phyloP scores from a whole-genome alignment of 2,797 vertebrate species.

The Thalassophryne amazonica region DNA sequence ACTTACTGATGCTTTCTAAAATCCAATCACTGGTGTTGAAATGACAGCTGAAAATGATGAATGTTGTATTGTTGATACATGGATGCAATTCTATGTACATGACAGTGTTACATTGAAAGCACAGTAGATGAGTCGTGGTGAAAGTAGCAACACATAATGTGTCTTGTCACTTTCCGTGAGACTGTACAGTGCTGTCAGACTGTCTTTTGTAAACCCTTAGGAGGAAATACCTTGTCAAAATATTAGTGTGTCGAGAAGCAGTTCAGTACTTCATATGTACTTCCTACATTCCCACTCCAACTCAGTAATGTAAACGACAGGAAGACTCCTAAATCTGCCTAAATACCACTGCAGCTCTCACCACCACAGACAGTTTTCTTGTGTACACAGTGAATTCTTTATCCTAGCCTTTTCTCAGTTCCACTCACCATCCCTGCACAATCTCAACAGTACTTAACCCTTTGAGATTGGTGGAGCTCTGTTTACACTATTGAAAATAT shows the following conservation, averaged over 20 bases:
- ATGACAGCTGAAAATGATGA: background rate
- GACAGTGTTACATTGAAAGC: slow-evolving; percentile 1
- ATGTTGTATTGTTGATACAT: slow-evolving; percentile 14
- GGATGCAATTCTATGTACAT: slow-evolving; percentile 17
- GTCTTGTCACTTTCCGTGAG: slow-evolving; percentile 9
- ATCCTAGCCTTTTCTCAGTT: background rate
- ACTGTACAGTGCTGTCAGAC: slow-evolving; percentile 10
- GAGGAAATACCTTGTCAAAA: slow-evolving; percentile 61
- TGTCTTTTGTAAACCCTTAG: slow-evolving; percentile 36
- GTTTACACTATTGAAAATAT: too few species aligned
- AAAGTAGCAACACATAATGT: slow-evolving; percentile 11
- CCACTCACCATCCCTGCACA: background rate
- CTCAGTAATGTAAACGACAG: slow-evolving; percentile 34
- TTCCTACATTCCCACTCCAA: slow-evolving; percentile 9
- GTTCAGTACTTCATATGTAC: slow-evolving; percentile 9
- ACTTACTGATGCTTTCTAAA: slow-evolving; percentile 5
- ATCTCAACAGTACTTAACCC: background rate
- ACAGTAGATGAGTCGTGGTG: slow-evolving; percentile 14
- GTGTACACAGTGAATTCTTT: background rate
- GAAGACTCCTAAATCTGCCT: slow-evolving; percentile 9
- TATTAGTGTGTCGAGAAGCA: slow-evolving; percentile 37
- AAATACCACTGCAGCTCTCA: slow-evolving; percentile 12
- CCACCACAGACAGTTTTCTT: background rate
- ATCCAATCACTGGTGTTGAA: slow-evolving; percentile 2
- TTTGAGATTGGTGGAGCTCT: too few species aligned